Base-by-base conservation (phyloP, 2,888 invertebrate genomes). In the Xylota segnis region DNA sequence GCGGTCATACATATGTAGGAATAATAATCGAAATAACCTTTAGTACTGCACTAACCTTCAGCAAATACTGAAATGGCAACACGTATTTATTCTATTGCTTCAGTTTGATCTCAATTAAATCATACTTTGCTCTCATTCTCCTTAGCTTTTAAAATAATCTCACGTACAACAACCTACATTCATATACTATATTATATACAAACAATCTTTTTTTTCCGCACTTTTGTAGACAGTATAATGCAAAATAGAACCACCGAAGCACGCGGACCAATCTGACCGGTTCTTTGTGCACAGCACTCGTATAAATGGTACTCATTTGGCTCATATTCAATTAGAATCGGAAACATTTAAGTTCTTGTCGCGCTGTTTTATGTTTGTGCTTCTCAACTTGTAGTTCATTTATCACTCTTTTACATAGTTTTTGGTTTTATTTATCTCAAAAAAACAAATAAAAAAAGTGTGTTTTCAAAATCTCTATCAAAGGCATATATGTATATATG, bases 201-300 rank as follows among this genome's bases (percentile, higher is more conserved):
- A 12, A 59, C 3, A 18, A 5, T 23, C 14, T 29, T 37, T 50
- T 52, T 75, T 58, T 52, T 68, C 9, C 58, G 70, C 56, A 56
- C 43, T 63, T 71, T 54, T 43, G 23, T 45, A 18, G 50, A 78
- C 68, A 79, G 32, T 58, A 37, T 37, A 65, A 63, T 61, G 81
- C 77, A 77, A 65, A 47, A n/a, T 56, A 56, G 56, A 83, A 61
- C 68, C 61, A 79, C 75, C 59, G 59, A 72, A 70, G 70, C 83
- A 83, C 59, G 56, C 18, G 66, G 32, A 87, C 83, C 77, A 65
- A 87, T 75, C 87, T 77, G 86, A 86, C 86, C 82, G 86, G 86
- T 86, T 86, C 72, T 81, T 47, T 66, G 82, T 82, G 82, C 76
- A 77, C 23, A 9, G 71, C 72, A 78, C 82, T 76, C 52, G 32